Percentiles rank a stretch among this genome's conserved stretches.
These are phyloP conservation scores for Aegotheles bennettii DNA, from an alignment of 2,113 vertebrate species.

Conservation along the genomic window DNA sequence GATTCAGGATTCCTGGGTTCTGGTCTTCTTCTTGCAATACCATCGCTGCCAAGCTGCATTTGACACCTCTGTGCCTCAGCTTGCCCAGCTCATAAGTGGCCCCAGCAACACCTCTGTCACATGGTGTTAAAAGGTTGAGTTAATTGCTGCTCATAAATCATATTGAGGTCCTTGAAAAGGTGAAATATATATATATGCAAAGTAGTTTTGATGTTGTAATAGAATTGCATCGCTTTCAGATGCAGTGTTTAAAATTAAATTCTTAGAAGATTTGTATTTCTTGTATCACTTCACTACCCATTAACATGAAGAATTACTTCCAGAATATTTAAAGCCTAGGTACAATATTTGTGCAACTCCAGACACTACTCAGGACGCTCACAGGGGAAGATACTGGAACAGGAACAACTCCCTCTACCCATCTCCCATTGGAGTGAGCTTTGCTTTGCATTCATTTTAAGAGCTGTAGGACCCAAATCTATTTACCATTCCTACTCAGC, in stretches of 20 bases:
- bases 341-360: background rate
- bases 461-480: background rate
- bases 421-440: background rate
- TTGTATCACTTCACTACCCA: background rate
- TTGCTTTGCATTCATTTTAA: background rate
- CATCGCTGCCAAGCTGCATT: background rate
- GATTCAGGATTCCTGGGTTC: conserved; percentile 33
- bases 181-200: conserved; percentile 56
- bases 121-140: background rate
- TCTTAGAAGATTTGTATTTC: background rate
- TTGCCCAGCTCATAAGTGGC: conserved; percentile 30
- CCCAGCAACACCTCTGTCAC: conserved; percentile 34
- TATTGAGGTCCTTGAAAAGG: conserved; percentile 12
- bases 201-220: conserved; percentile 14
- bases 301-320: background rate
- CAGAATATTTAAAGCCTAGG: background rate
- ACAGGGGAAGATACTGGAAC: background rate
- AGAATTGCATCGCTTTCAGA: background rate
- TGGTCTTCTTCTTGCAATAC: background rate
- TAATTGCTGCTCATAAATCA: conserved; percentile 64
- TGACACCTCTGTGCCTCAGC: conserved; percentile 50
- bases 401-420: background rate
- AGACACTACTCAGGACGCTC: background rate
- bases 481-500: background rate
- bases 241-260: conserved; percentile 25